Percentiles rank a stretch among this genome's conserved stretches.
These are phyloP conservation scores for Haliclystus octoradiatus DNA, from an alignment of 30 jellyfish, hydroid and myxozoan species.

Conservation along the genomic window DNA sequence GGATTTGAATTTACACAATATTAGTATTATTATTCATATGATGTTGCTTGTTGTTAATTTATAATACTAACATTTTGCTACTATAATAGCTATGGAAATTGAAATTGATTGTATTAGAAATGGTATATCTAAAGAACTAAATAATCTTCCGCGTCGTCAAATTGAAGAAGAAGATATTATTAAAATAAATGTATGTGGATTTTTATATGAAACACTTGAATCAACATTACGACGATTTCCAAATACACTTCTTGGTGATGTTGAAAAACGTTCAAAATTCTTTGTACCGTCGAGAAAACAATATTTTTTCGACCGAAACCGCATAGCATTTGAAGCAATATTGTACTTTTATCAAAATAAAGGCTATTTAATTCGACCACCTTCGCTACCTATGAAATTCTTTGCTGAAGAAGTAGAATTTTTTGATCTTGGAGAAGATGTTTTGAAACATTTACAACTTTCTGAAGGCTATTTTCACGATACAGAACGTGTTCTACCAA, in stretches of 20 bases:
- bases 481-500: conserved; percentile 43
- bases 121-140: too few relatives aligned
- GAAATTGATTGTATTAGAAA: too few relatives aligned
- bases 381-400: conserved; percentile 71
- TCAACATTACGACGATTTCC: conserved; percentile 64
- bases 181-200: conserved; percentile 73
- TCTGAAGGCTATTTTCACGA: conserved; percentile 80
- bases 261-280: conserved; percentile 22
- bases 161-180: conserved; percentile 54
- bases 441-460: conserved; percentile 42
- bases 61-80: too few relatives aligned
- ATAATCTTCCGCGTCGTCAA: too few relatives aligned
- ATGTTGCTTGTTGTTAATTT: too few relatives aligned
- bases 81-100: too few relatives aligned
- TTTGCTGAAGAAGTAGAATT: conserved; percentile 74
- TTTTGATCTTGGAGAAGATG: conserved; percentile 80
- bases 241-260: conserved; percentile 69
- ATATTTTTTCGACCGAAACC: conserved; percentile 78
- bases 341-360: conserved; percentile 79
- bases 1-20: too few relatives aligned
- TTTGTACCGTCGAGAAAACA: conserved; percentile 49
- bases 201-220: conserved; percentile 69
- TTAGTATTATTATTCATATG: too few relatives aligned
- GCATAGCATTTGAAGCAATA: conserved; percentile 92
- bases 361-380: conserved; percentile 82